These are phyloP conservation scores for Hipposideros armiger DNA, from an alignment of 2,113 vertebrate genomes.

Conservation along the genomic window DNA sequence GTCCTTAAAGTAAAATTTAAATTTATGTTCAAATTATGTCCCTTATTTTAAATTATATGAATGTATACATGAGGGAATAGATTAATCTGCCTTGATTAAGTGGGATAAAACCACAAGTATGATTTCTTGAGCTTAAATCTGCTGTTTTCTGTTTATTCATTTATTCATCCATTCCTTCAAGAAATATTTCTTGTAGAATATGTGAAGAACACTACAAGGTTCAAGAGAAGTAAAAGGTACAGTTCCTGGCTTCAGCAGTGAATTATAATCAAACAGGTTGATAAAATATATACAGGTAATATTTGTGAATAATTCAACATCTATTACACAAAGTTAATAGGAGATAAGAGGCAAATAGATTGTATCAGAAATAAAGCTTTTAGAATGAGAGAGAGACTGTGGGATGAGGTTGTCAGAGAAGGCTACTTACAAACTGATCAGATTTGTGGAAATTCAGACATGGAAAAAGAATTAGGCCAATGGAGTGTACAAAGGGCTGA, in stretches of 20 bases:
- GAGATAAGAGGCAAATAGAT: background rate
- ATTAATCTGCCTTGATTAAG: background rate
- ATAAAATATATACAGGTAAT: background rate
- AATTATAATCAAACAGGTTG: background rate
- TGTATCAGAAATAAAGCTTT: slow-evolving; percentile 38
- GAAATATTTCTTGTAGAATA: slow-evolving; percentile 7
- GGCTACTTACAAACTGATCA: slow-evolving; percentile 20
- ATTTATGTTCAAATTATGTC: slow-evolving; percentile 43
- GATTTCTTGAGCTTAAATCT: slow-evolving; percentile 20
- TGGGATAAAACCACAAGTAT: background rate
- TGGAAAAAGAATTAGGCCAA: slow-evolving; percentile 34
- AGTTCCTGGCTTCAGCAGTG: background rate
- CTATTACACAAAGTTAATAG: background rate
- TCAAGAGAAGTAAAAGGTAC: slow-evolving; percentile 21
- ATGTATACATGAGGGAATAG: background rate
- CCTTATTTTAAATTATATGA: slow-evolving; percentile 45
- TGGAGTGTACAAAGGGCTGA: background rate
- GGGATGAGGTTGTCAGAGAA: background rate
- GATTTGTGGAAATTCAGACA: slow-evolving; percentile 16
- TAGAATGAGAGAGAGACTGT: background rate
- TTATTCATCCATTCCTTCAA: slow-evolving; percentile 25
- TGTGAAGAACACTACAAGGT: background rate
- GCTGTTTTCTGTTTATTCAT: slow-evolving; percentile 25
- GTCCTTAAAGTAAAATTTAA: background rate
- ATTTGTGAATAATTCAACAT: background rate